These are phyloP conservation scores for Agrochola lota DNA, from an alignment of 2,888 invertebrate species.

Conservation along the genomic window DNA sequence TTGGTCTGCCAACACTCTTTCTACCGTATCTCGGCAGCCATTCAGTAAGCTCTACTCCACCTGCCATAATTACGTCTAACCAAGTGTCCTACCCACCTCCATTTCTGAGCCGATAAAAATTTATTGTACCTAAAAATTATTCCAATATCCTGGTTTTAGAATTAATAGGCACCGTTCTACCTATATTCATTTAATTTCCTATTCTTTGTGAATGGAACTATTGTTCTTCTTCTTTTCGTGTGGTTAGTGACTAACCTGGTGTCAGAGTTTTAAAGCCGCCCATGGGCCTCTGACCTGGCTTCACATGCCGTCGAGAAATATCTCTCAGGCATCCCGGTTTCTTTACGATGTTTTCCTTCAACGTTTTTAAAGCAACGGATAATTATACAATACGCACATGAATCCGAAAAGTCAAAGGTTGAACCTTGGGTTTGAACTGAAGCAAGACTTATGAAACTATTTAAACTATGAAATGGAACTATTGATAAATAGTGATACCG, in stretches of 20 bases:
- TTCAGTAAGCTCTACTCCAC: not conserved
- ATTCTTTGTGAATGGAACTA: not conserved
- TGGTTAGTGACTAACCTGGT: too few relatives aligned
- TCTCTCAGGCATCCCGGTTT: too few relatives aligned
- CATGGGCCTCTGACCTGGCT: too few relatives aligned
- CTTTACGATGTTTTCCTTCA: too few relatives aligned
- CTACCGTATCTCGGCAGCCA: not conserved
- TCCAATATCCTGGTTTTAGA: not conserved
- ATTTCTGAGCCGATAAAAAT: not conserved
- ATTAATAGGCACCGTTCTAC: not conserved
- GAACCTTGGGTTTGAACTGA: too few relatives aligned
- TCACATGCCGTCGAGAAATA: too few relatives aligned
- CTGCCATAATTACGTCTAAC: not conserved
- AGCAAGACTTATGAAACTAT: too few relatives aligned
- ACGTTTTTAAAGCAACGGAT: too few relatives aligned
- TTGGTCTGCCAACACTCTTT: not conserved
- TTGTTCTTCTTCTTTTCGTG: too few relatives aligned
- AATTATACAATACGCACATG: too few relatives aligned
- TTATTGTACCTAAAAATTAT: not conserved
- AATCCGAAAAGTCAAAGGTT: too few relatives aligned
- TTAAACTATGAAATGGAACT: not conserved
- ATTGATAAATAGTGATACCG: constrained; percentile 3
- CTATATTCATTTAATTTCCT: not conserved
- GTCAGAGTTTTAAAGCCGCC: too few relatives aligned
- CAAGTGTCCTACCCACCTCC: not conserved